A percentile compares a stretch with the other conserved stretches of the same genome.
Evolutionary conservation across 1,140 invertebrate species (phyloP).

Genomic region (Leptinotarsa texana): DNA sequence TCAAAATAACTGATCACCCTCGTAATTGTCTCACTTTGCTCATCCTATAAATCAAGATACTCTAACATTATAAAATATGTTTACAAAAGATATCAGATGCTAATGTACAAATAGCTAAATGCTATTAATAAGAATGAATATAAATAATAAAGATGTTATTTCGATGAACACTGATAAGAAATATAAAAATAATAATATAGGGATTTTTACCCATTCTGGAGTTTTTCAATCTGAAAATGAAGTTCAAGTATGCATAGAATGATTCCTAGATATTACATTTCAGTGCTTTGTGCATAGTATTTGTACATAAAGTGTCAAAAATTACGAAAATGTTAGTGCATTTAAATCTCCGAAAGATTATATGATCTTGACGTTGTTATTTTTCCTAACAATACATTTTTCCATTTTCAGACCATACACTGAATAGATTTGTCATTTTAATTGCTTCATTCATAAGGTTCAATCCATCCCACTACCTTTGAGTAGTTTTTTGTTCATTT

Average conservation of each 20-base stretch:
- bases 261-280: background rate
- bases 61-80: background rate
- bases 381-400: background rate
- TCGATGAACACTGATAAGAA: background rate
- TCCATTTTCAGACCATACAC: background rate
- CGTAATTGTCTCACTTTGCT: too few relatives aligned
- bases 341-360: background rate
- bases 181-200: background rate
- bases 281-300: background rate
- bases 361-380: background rate
- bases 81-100: background rate
- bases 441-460: background rate
- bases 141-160: background rate
- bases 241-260: background rate
- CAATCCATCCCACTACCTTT: conserved; percentile 12
- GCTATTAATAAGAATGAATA: background rate
- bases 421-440: background rate
- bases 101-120: background rate
- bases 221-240: background rate
- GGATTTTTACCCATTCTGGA: background rate
- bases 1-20: too few relatives aligned
- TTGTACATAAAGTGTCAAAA: background rate
- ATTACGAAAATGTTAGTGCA: background rate
- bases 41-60: background rate
- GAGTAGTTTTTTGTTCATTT: background rate